phyloP scores from a whole-genome alignment of 2,888 invertebrate species.

The Brassicogethes aeneus region DNA sequence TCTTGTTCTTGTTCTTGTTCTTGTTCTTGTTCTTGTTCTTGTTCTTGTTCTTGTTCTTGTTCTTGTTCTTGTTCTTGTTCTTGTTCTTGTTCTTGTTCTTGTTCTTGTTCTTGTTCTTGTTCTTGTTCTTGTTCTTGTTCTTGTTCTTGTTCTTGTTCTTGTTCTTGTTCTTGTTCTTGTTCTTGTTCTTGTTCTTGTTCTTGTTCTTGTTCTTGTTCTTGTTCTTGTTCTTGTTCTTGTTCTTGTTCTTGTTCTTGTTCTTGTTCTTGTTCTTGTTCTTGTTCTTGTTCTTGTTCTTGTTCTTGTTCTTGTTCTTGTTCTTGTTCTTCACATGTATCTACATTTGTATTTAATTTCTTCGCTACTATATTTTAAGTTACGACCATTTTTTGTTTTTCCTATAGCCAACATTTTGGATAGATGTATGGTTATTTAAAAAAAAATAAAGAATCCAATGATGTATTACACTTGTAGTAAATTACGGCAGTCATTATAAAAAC shows the following conservation, averaged over 20 bases:
- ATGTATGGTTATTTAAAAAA: too few species aligned
- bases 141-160: conserved; percentile 1
- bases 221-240: conserved; percentile 1
- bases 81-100: conserved; percentile 1
- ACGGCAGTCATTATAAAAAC: too few species aligned
- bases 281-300: conserved; percentile 1
- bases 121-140: conserved; percentile 1
- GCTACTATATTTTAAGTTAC: too few species aligned
- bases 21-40: not conserved
- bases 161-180: conserved; percentile 1
- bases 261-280: conserved; percentile 1
- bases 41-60: conserved; percentile 1
- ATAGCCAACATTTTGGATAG: too few species aligned
- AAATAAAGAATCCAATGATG: too few species aligned
- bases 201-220: conserved; percentile 1
- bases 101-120: conserved; percentile 1
- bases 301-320: conserved; percentile 1
- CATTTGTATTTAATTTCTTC: too few species aligned
- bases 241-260: conserved; percentile 1
- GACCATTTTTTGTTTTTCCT: too few species aligned
- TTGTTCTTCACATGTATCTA: too few species aligned
- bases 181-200: conserved; percentile 1
- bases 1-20: not conserved
- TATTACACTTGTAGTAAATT: too few species aligned
- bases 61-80: conserved; percentile 1